phyloP scores from a whole-genome alignment of 2,113 vertebrate species.

The Myiopsitta monachus region DNA sequence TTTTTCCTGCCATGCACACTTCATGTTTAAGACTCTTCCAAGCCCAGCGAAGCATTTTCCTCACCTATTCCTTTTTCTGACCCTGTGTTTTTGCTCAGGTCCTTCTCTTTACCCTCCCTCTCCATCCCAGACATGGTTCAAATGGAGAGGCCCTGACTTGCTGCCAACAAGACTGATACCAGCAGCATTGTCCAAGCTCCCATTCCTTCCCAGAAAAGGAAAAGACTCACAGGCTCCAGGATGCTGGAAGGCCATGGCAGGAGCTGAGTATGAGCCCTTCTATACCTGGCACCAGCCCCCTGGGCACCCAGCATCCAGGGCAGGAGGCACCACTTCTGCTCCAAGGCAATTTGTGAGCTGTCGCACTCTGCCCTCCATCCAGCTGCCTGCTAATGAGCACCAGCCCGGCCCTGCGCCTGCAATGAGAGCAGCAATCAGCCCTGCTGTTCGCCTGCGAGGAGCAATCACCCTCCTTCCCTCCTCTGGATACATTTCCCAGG shows the following conservation, averaged over 20 bases:
- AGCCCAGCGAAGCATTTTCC: neutral
- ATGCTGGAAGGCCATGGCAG: neutral
- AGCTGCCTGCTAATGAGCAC: constrained; percentile 14
- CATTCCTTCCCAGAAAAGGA: neutral
- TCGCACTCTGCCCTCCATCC: neutral
- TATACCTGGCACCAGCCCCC: rapidly evolving
- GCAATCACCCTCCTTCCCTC: constrained; percentile 20
- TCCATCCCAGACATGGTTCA: rapidly evolving
- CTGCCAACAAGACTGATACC: neutral
- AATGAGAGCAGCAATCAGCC: constrained; percentile 31
- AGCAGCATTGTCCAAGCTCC: neutral
- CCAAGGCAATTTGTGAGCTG: neutral
- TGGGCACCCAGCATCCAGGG: neutral
- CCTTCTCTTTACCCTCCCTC: neutral
- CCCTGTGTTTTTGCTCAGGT: neutral
- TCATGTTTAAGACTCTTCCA: neutral
- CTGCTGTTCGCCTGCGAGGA: neutral
- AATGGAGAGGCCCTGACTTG: rapidly evolving
- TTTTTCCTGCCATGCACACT: neutral
- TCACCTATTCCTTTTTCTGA: neutral
- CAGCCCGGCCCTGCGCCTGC: neutral
- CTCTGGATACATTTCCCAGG: constrained; percentile 35
- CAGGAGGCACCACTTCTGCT: constrained; percentile 1
- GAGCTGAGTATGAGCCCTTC: neutral
- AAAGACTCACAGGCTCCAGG: neutral